Percentiles rank a stretch among this genome's conserved stretches.
Conservation (phyloP, 1,140 invertebrate genomes). For the Thaumetopoea pityocampa region DNA sequence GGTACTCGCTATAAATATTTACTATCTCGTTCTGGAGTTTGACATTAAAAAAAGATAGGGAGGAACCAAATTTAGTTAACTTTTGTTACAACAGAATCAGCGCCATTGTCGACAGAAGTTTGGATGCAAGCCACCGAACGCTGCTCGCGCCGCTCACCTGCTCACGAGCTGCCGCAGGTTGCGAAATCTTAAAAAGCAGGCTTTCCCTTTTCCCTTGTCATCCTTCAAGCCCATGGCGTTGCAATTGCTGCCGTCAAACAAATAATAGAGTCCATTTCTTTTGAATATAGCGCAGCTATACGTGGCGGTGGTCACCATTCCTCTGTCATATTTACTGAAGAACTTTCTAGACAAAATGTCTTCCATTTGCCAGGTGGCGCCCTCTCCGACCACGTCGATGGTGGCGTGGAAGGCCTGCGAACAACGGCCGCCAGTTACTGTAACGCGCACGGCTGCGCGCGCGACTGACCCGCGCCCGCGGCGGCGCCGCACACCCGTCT, state of each 20-base stretch:
- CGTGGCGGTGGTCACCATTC: slow-evolving; percentile 69
- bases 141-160: too few species aligned
- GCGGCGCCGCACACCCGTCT: too few species aligned
- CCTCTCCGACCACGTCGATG: slow-evolving; percentile 56
- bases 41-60: slow-evolving; percentile 1
- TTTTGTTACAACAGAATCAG: too few species aligned
- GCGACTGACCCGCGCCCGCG: too few species aligned
- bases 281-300: slow-evolving; percentile 74
- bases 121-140: too few species aligned
- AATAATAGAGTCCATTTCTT: slow-evolving; percentile 70
- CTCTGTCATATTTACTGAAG: slow-evolving; percentile 62
- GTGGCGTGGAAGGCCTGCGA: slow-evolving; percentile 55
- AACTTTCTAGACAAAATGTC: slow-evolving; percentile 43
- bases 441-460: too few species aligned
- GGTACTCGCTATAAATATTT: too few species aligned
- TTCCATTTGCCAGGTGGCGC: slow-evolving; percentile 58
- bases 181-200: slow-evolving; percentile 69
- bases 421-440: not conserved
- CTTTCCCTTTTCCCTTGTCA: slow-evolving; percentile 49
- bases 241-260: slow-evolving; percentile 69
- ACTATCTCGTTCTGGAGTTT: too few species aligned
- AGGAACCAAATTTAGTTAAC: too few species aligned
- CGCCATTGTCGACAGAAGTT: too few species aligned
- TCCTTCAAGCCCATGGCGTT: slow-evolving; percentile 72
- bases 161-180: slow-evolving; percentile 56